A percentile compares a stretch with the other conserved stretches of the same genome.
Evolutionary conservation across 30 jellyfish, hydroid and myxozoan species (phyloP).

Genomic region (Aurelia coerulea): DNA sequence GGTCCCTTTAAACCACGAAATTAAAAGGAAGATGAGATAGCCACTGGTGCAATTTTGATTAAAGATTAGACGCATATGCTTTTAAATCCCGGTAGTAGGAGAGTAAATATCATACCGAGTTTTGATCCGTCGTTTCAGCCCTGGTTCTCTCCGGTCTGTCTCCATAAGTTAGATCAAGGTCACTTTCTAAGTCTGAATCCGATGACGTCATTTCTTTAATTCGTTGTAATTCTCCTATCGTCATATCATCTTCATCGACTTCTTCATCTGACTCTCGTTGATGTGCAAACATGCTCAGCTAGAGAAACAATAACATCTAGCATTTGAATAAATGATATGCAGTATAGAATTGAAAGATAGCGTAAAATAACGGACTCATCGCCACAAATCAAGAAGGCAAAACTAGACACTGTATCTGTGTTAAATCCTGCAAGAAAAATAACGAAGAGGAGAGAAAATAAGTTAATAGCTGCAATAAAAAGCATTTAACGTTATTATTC

Average conservation of each 20-base stretch:
- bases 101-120: slow-evolving; percentile 25
- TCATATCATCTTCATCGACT: slow-evolving; percentile 92
- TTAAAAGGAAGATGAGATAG: too few species aligned
- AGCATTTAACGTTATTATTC: too few species aligned
- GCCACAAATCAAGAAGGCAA: too few species aligned
- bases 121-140: slow-evolving; percentile 25
- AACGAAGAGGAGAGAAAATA: too few species aligned
- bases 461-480: too few species aligned
- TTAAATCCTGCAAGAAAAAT: too few species aligned
- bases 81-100: too few species aligned
- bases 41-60: too few species aligned
- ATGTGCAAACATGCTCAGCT: slow-evolving; percentile 90
- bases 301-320: not conserved
- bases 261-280: slow-evolving; percentile 95
- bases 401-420: too few species aligned
- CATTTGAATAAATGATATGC: not conserved
- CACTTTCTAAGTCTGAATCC: slow-evolving; percentile 79
- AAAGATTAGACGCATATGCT: too few species aligned
- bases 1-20: too few species aligned
- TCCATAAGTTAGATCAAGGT: slow-evolving; percentile 78
- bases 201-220: slow-evolving; percentile 86
- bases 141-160: slow-evolving; percentile 45
- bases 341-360: not conserved
- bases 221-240: slow-evolving; percentile 91
- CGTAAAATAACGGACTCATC: not conserved